Base-by-base conservation (phyloP, 2,888 invertebrate species). In the Ernsta delagoae region DNA sequence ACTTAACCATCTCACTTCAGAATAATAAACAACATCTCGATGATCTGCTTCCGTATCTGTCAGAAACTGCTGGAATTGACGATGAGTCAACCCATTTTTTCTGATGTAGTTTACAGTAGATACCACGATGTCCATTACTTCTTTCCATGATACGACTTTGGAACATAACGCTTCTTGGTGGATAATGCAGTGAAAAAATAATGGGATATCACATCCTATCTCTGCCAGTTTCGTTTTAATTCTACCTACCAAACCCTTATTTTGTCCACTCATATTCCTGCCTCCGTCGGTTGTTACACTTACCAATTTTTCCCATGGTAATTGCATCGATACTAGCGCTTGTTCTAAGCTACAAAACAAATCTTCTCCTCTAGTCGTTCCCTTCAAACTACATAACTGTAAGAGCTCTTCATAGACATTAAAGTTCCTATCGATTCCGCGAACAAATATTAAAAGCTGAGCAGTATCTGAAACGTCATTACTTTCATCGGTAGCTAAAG, bases 231-330 rank as follows among this genome's bases (percentile, higher is more conserved):
- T 43, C 41, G 41, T 71, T 71, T 70, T 70, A 61, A 70, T 70
- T 71, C 72, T 71, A 72, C 71, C 70, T 70, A 75, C 72, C 71
- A 76, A 71, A 71, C 74, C 74, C 34, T 70, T 69, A 72, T 74
- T 72, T 60, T 66, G 65, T 64, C 75, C 74, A 73, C 72, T 70
- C 74, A 75, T 74, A 50, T 71, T 72, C 72, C 71, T 72, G 71
- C 71, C 74, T 62, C 73, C 75, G 72, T 75, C 73, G 63, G 72
- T 73, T 64, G 72, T 65, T 71, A 74, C 65, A 71, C 70, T 70
- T 56, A 71, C 68, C 70, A 73, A 73, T n/a, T 45, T 45, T 45
- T 4, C 9, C n/a, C 9, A 45, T 45, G 9, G 45, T n/a, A n/a
- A n/a, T 45, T 45, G n/a, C n/a, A 45, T 45, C 45, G 9, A 45